phyloP scores from a whole-genome alignment of 1,140 invertebrate genomes.

The Cyclina sinensis region DNA sequence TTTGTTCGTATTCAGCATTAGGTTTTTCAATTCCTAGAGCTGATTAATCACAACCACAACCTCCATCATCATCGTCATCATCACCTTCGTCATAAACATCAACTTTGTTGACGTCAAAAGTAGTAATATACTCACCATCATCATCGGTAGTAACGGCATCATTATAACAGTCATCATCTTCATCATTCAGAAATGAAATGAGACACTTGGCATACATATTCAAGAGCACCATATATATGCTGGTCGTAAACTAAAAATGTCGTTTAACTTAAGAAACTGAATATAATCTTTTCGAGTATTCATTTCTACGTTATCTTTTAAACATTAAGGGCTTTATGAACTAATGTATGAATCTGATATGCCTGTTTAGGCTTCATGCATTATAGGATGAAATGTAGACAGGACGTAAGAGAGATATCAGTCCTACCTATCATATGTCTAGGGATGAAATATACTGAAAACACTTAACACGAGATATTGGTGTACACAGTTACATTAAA shows the following conservation, averaged over 20 bases:
- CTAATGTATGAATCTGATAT: too few species aligned
- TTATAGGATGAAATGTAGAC: too few species aligned
- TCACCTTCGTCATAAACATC: neutral
- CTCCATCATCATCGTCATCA: conserved; percentile 1
- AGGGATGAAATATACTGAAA: too few species aligned
- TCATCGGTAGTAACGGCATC: neutral
- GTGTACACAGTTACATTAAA: too few species aligned
- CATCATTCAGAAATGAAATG: neutral
- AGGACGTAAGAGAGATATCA: too few species aligned
- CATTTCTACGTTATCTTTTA: too few species aligned
- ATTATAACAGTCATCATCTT: neutral
- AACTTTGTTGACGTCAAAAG: neutral
- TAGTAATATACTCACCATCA: neutral
- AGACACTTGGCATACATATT: neutral
- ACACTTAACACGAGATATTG: too few species aligned
- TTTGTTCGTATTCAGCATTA: too few species aligned
- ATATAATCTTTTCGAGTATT: too few species aligned
- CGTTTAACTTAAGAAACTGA: neutral
- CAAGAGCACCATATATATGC: neutral
- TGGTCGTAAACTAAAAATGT: neutral
- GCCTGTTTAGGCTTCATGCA: too few species aligned
- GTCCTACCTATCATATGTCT: too few species aligned
- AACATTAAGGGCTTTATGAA: too few species aligned
- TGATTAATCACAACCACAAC: neutral
- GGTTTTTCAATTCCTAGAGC: neutral